phyloP scores from a whole-genome alignment of 2,797 vertebrate genomes.

The Diplodus puntazzo region DNA sequence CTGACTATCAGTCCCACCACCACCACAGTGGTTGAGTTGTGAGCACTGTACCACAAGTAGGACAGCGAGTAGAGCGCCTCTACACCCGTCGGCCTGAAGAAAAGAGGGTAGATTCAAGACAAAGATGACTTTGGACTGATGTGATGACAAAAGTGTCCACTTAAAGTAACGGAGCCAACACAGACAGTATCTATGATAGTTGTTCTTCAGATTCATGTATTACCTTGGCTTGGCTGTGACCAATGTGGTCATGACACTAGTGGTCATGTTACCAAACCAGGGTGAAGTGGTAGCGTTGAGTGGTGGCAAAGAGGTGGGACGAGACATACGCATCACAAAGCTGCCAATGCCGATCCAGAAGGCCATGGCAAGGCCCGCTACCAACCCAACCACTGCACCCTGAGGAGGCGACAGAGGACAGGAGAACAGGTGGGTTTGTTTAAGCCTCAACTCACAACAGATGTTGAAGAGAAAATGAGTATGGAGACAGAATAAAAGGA shows the following conservation, averaged over 20 bases:
- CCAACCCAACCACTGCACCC: conserved; percentile 91
- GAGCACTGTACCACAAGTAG: conserved; percentile 98
- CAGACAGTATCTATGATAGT: too few relatives aligned
- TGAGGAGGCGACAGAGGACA: conserved; percentile 55
- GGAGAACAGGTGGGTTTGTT: not conserved
- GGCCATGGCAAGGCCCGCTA: conserved; percentile 91
- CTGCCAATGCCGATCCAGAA: conserved; percentile 96
- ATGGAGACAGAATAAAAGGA: not conserved
- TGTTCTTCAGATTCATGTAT: not conserved
- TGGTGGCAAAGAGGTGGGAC: rapidly evolving
- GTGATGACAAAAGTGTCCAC: not conserved
- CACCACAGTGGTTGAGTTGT: conserved; percentile 94
- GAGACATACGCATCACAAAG: conserved; percentile 74
- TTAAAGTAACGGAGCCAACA: not conserved
- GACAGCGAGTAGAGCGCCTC: conserved; percentile 92
- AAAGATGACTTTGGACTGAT: not conserved
- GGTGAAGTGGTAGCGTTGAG: conserved; percentile 70
- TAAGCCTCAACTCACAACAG: not conserved
- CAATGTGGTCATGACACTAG: conserved; percentile 74
- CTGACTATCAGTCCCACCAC: conserved; percentile 94
- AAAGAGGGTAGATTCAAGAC: not conserved
- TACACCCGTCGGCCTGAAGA: conserved; percentile 86
- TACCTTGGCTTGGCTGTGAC: conserved; percentile 80
- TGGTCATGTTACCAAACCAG: conserved; percentile 82
- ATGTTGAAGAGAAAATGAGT: not conserved